Evolutionary conservation across 2,113 vertebrate species (phyloP).

Genomic region (Sitta europaea): DNA sequence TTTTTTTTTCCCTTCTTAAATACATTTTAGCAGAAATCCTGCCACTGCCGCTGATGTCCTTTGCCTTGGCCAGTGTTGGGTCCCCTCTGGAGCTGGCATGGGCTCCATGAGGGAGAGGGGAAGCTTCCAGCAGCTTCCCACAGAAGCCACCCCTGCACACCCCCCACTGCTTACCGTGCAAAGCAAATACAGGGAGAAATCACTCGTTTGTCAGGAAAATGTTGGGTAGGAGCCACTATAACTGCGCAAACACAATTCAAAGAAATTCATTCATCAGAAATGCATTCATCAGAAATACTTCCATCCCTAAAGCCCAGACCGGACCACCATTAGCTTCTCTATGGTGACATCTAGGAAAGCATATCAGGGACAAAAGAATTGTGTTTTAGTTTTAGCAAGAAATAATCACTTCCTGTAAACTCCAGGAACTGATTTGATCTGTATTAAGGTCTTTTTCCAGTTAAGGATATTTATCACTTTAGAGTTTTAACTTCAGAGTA

Average conservation of each 20-base stretch:
- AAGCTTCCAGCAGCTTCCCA: background rate
- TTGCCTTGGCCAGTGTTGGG: rapidly evolving
- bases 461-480: background rate
- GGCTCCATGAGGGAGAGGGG: rapidly evolving
- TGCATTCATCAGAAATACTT: background rate
- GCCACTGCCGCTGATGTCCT: background rate
- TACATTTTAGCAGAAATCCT: background rate
- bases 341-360: background rate
- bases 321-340: background rate
- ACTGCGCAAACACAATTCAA: background rate
- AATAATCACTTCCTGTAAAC: background rate
- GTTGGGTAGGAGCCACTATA: background rate
- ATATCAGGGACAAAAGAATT: background rate
- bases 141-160: background rate
- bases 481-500: background rate
- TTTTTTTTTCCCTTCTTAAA: background rate
- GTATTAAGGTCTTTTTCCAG: background rate
- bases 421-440: background rate
- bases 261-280: background rate
- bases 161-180: rapidly evolving
- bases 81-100: background rate
- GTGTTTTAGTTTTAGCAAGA: background rate
- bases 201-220: background rate
- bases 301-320: background rate
- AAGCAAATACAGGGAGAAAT: background rate